Base-by-base conservation (phyloP, 2,888 invertebrate species). In the Pollenia griseotomentosa region DNA sequence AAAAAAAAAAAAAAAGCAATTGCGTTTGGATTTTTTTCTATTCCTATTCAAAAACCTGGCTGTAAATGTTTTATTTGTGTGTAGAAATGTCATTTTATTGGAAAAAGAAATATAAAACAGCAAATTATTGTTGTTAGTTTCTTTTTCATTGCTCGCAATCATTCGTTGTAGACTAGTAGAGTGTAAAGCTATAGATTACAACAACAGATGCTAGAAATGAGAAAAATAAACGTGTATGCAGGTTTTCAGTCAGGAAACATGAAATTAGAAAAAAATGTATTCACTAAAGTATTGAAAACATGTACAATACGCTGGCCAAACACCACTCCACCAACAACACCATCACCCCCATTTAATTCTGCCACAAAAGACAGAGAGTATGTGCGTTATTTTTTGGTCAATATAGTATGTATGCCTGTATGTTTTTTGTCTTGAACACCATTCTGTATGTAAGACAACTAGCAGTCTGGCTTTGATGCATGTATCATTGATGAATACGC, bases 401-500 rank as follows among this genome's bases (percentile, higher is more conserved):
- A 77, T 82, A 61, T 68, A 73, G n/a, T 23, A 8, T 46, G 40
- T 48, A 19, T 40, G 57, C 1, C 33, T 70, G 16, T 42, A 48
- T 53, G 44, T 74, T 68, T 33, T 33, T 75, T 73, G 51, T 73
- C 51, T 66, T 66, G 80, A 63, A 23, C 6, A 33, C 5, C 33
- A 33, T 33, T 33, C 33, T 33, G 33, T 33, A 33, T 33, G 33
- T 33, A 33, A 33, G 6, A 23, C 46, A 19, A 6, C 9, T 6
- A 89, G 87, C 89, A 75, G 84, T 80, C 77, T 85, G 87, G 73
- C 90, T 91, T 90, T 91, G 90, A 91, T 91, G 91, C 90, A 91
- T 91, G 91, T 92, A 92, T 91, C 92, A 92, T 92, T 92, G 91
- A 92, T 91, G 92, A 90, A 90, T 91, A 90, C 90, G 85, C 86